These are phyloP conservation scores for Rhagoletis pomonella DNA, from an alignment of 1,140 invertebrate genomes.

Conservation along the genomic window DNA sequence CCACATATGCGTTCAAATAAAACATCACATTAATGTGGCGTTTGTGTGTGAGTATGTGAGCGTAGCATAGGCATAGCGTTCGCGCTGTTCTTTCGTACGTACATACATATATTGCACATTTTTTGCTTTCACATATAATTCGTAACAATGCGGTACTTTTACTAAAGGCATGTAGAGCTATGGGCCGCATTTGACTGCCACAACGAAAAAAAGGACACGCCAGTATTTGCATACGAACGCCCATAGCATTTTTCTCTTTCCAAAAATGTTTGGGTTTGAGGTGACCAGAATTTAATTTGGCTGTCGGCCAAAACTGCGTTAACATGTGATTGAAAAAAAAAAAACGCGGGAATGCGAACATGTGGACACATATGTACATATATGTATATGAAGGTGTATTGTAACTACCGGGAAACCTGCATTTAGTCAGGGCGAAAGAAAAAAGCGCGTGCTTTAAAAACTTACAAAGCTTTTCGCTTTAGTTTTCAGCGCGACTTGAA, in stretches of 20 bases:
- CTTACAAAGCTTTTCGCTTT: too few relatives aligned
- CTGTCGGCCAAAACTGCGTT: conserved; percentile 54
- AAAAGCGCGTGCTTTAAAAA: too few relatives aligned
- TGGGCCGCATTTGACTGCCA: background rate
- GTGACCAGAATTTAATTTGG: conserved; percentile 55
- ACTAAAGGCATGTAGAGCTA: background rate
- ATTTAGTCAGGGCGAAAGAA: too few relatives aligned
- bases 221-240: background rate
- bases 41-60: background rate
- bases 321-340: conserved; percentile 53
- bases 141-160: conserved; percentile 20
- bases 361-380: background rate
- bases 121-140: background rate
- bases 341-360: background rate
- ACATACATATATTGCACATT: background rate
- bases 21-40: background rate
- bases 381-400: background rate
- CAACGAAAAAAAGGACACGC: background rate
- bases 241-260: background rate
- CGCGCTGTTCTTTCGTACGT: background rate
- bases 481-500: too few relatives aligned
- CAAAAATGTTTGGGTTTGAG: background rate
- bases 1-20: background rate
- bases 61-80: background rate
- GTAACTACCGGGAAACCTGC: too few relatives aligned